These are phyloP conservation scores for Cydia pomonella DNA, from an alignment of 1,140 invertebrate genomes.

Conservation along the genomic window DNA sequence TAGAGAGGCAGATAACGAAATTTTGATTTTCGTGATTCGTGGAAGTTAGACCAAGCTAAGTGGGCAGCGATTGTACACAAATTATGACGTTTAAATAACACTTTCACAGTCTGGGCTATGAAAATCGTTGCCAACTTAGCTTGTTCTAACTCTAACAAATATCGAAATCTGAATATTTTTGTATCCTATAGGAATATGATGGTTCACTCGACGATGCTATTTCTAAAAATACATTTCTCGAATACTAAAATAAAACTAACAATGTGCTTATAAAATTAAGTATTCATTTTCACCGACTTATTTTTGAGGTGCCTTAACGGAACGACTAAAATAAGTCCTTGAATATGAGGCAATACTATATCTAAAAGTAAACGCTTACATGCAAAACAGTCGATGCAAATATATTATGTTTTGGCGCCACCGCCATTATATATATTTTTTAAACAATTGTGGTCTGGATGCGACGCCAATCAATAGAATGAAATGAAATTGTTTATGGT, in stretches of 20 bases:
- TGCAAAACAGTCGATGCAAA: background rate
- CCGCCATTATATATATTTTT: background rate
- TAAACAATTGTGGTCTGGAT: background rate
- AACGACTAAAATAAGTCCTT: background rate
- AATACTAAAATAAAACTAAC: constrained; percentile 10
- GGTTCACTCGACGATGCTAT: background rate
- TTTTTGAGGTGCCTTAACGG: background rate
- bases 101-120: no score
- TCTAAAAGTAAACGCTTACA: constrained; percentile 10
- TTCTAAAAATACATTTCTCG: background rate
- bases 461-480: no score
- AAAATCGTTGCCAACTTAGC: no score
- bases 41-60: no score
- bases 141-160: no score
- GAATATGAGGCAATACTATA: background rate
- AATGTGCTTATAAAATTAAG: constrained; percentile 17
- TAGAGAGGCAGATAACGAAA: no score
- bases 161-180: background rate
- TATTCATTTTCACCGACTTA: background rate
- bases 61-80: no score
- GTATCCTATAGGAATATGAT: background rate
- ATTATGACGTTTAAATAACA: no score
- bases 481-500: no score
- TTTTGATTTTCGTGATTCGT: no score
- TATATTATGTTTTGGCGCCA: background rate